Evolutionary conservation across 2,888 invertebrate species (phyloP), one percentile per base, ranked within the genome.

Genomic region (Lasioglossum oenotherae): DNA sequence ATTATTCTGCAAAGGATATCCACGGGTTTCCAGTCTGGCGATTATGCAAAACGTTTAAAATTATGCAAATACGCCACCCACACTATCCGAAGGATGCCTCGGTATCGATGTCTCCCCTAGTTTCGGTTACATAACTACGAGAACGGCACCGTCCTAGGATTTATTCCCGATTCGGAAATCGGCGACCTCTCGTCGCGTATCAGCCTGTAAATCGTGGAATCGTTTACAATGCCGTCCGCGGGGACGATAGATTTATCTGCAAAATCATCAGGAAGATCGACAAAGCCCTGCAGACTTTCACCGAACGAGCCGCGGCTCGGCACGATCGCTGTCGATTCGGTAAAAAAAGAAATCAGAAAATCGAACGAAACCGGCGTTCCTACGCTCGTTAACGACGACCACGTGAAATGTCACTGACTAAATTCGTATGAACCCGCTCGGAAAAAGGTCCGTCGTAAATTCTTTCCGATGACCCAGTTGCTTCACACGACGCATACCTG

Each of bases 391-490:
- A 86, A 72, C 67, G 67, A 87, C 79, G 44, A 46, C 57, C 87
- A 84, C 81, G 74, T 64, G 81, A 87, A 87, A 87, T 87, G 87
- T 79, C 87, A 84, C 19, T 4, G 71, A 64, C 38, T 82, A 74
- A 86, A 86, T 87, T 76, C 74, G 74, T 71, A 38, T 8, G 41
- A 76, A 57, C 27, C 27, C 41, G 1, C 16, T 27, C 12, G 69
- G 27, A 74, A 69, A 38, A 80, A 71, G 38, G 27, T 27, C 53
- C 38, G 1, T 38, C 46, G 73, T 57, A 67, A 82, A 82, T 82
- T 82, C 23, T n/a, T 19, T 14, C 14, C 27, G 35, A 73, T 49
- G 35, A 53, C 27, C 75, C 1, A 31, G 8, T 60, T 23, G 38
- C 23, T 8, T 27, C 41, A 2, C 38, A 16, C 35, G 23, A 27